phyloP scores from a whole-genome alignment of 2,113 vertebrate species.

The Ophiodon elongatus region DNA sequence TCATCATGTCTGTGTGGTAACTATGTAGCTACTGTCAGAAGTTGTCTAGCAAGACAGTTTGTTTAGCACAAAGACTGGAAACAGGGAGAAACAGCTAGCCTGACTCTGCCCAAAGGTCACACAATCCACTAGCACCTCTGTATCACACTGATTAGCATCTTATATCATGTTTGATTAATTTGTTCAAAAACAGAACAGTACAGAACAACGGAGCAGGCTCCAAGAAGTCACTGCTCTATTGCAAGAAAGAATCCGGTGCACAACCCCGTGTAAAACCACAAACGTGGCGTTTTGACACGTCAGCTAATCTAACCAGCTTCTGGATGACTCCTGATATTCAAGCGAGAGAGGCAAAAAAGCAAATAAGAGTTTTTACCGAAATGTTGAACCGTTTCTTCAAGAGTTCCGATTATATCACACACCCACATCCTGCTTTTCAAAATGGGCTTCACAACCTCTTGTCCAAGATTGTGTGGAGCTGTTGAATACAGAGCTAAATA shows the following conservation, averaged over 20 bases:
- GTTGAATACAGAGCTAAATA: conserved; percentile 9
- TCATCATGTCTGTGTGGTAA: neutral
- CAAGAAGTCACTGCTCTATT: neutral
- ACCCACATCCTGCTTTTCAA: conserved; percentile 13
- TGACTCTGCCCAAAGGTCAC: neutral
- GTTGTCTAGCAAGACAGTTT: conserved; percentile 1
- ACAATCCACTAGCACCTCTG: neutral
- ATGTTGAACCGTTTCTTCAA: neutral
- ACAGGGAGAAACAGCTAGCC: neutral
- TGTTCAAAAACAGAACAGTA: neutral
- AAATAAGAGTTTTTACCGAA: neutral
- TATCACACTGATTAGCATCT: neutral
- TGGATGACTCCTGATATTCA: neutral
- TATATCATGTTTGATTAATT: neutral
- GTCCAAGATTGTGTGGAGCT: neutral
- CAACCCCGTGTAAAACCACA: neutral
- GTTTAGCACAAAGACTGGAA: neutral
- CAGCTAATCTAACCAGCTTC: neutral
- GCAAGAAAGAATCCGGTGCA: neutral
- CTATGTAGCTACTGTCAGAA: neutral
- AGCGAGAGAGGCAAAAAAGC: neutral
- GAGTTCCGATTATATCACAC: neutral
- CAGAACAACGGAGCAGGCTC: neutral
- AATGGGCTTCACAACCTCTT: neutral
- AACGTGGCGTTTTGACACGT: neutral